Evolutionary conservation across 1,140 invertebrate species (phyloP).

Genomic region (Lordiphosa stackelbergi): DNA sequence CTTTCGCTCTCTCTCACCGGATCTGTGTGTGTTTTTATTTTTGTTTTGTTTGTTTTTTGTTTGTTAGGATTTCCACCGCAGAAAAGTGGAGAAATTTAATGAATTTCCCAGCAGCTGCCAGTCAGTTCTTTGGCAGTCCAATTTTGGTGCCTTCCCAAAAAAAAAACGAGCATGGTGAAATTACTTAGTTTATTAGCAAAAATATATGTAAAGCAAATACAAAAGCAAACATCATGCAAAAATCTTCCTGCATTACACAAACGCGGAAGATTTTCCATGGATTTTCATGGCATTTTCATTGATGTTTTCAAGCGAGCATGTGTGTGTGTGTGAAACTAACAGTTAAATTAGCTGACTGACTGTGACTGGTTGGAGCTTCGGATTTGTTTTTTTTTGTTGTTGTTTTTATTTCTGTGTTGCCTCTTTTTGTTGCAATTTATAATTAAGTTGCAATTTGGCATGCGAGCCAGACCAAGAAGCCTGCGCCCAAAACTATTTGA

Average conservation of each 20-base stretch:
- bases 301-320: conserved; percentile 33
- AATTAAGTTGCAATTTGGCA: conserved; percentile 74
- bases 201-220: conserved; percentile 8
- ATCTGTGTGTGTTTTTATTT: conserved; percentile 12
- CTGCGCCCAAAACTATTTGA: conserved; percentile 25
- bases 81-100: conserved; percentile 13
- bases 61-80: conserved; percentile 6
- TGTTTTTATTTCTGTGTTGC: conserved; percentile 21
- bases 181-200: background rate
- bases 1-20: conserved; percentile 38
- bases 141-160: background rate
- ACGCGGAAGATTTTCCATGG: conserved; percentile 72
- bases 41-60: background rate
- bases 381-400: conserved; percentile 20
- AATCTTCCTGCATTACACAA: conserved; percentile 75
- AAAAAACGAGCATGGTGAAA: background rate
- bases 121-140: conserved; percentile 3
- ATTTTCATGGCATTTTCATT: conserved; percentile 71
- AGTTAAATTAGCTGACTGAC: conserved; percentile 70
- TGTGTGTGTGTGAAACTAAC: conserved; percentile 61
- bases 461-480: conserved; percentile 49
- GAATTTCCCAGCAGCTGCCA: conserved; percentile 16
- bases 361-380: conserved; percentile 34
- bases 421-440: conserved; percentile 61
- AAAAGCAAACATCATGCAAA: conserved; percentile 54